A percentile compares a stretch with the other conserved stretches of the same genome.
phyloP scores from a whole-genome alignment of 2,797 vertebrate species.

The Tragelaphus oryx region DNA sequence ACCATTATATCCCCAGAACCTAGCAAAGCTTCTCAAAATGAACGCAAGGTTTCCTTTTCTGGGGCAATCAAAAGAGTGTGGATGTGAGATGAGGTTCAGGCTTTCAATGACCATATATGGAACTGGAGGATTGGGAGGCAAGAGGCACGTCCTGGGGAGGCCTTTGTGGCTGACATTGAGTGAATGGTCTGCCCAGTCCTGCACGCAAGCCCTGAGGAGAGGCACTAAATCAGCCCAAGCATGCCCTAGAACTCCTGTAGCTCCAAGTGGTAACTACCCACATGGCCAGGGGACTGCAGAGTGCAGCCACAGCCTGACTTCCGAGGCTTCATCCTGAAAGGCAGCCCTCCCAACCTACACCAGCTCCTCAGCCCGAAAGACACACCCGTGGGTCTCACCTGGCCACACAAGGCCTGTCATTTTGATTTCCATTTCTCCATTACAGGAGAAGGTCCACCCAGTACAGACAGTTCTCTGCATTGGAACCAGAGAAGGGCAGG shows the following conservation, averaged over 20 bases:
- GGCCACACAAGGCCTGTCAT: fast-evolving
- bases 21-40: neutral
- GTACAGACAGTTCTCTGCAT: neutral
- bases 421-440: neutral
- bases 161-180: neutral
- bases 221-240: too few species aligned
- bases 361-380: neutral
- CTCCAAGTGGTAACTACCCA: neutral
- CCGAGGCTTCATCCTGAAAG: fast-evolving
- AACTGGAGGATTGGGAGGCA: neutral
- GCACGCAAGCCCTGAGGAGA: neutral
- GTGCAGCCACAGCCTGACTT: too few species aligned
- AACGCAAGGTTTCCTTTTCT: neutral
- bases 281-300: neutral
- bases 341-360: neutral
- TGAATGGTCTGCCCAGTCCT: neutral
- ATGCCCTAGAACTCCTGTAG: neutral
- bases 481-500: neutral
- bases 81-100: neutral
- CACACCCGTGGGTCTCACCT: fast-evolving
- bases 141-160: neutral
- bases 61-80: neutral
- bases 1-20: neutral
- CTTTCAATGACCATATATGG: neutral
- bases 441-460: neutral